Conservation (phyloP, 2,888 invertebrate species). For the Orthosia incerta region DNA sequence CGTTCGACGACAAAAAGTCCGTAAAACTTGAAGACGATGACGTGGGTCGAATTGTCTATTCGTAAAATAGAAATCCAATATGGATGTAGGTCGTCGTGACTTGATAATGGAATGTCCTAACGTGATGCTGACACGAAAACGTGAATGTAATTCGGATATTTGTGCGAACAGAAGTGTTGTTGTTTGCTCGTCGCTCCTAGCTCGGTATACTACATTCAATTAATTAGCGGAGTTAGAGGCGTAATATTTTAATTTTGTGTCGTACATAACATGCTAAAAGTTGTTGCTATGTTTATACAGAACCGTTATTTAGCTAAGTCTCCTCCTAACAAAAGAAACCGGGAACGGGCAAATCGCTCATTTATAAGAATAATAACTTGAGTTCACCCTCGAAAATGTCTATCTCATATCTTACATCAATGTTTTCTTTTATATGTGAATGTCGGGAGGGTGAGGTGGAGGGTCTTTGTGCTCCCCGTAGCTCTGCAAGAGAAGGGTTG, state of each 20-base stretch:
- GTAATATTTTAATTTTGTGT: conserved; percentile 42
- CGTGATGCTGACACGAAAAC: conserved; percentile 77
- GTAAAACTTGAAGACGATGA: conserved; percentile 57
- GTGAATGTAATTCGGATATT: conserved; percentile 74
- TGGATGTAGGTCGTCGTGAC: conserved; percentile 76
- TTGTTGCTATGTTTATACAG: conserved; percentile 18
- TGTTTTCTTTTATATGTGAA: conserved; percentile 83
- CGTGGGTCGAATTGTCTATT: conserved; percentile 70
- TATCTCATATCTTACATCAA: conserved; percentile 81
- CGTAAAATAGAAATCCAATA: conserved; percentile 76
- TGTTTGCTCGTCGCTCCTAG: conserved; percentile 48
- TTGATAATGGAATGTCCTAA: conserved; percentile 79
- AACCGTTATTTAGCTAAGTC: conserved; percentile 68
- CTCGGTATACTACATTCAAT: conserved; percentile 33
- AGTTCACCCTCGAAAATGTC: conserved; percentile 75
- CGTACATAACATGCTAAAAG: conserved; percentile 19
- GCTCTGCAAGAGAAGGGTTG: conserved; percentile 80
- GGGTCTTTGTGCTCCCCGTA: conserved; percentile 78
- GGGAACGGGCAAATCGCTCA: conserved; percentile 69
- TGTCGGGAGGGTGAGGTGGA: conserved; percentile 75
- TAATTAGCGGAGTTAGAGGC: conserved; percentile 50
- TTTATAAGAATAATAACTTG: conserved; percentile 77
- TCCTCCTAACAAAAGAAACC: conserved; percentile 67
- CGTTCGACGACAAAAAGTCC: conserved; percentile 40
- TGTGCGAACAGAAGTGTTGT: conserved; percentile 66